These are phyloP conservation scores for Caenorhabditis sp. DNA, from an alignment of 2,888 invertebrate species.

Conservation along the genomic window DNA sequence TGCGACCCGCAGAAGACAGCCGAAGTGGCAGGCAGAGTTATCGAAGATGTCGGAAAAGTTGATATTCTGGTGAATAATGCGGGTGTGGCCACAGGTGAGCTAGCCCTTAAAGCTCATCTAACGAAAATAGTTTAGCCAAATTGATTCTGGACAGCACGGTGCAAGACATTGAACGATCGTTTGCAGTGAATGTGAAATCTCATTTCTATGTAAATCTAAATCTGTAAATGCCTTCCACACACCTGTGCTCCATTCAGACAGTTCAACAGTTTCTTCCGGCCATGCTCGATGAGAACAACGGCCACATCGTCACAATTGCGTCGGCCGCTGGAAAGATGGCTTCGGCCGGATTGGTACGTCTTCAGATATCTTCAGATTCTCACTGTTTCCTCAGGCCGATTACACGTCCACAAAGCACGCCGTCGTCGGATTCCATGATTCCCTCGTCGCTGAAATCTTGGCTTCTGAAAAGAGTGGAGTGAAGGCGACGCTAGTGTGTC, in stretches of 20 bases:
- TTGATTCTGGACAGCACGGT: slow-evolving; percentile 84
- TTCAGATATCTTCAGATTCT: too few species aligned
- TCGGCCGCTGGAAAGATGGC: slow-evolving; percentile 87
- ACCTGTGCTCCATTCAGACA: slow-evolving; percentile 25
- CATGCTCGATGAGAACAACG: slow-evolving; percentile 90
- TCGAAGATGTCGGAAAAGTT: slow-evolving; percentile 86
- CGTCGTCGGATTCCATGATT: slow-evolving; percentile 93
- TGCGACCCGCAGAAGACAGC: slow-evolving; percentile 88
- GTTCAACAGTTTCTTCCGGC: slow-evolving; percentile 86
- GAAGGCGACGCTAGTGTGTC: slow-evolving; percentile 91
- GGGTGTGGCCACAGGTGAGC: slow-evolving; percentile 86
- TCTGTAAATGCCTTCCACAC: too few species aligned
- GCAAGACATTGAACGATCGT: slow-evolving; percentile 88
- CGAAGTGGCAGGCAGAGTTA: slow-evolving; percentile 76
- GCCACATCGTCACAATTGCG: slow-evolving; percentile 94
- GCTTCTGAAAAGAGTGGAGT: slow-evolving; percentile 84
- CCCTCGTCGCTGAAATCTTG: slow-evolving; percentile 83
- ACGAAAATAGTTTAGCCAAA: slow-evolving; percentile 13
- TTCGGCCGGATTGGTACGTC: slow-evolving; percentile 81
- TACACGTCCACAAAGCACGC: slow-evolving; percentile 96
- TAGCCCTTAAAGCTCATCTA: too few species aligned
- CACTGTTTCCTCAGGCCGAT: too few species aligned
- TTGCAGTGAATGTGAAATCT: slow-evolving; percentile 90
- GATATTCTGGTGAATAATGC: slow-evolving; percentile 93
- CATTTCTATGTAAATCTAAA: slow-evolving; percentile 94